phyloP scores from a whole-genome alignment of 2,888 invertebrate species.

The Apamea monoglypha region DNA sequence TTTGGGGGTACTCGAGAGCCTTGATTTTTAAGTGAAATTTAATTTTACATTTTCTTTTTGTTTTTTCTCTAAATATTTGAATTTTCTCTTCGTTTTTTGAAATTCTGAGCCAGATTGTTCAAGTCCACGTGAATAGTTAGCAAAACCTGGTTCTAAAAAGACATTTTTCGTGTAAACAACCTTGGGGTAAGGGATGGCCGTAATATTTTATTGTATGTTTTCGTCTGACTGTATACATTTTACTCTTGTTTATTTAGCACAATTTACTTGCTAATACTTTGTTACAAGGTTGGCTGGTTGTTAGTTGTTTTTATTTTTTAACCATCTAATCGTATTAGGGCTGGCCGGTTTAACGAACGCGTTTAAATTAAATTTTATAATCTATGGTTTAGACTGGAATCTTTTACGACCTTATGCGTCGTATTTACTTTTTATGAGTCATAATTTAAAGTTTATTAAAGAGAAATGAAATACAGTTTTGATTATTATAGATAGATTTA shows the following conservation, averaged over 20 bases:
- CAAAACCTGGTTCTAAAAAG: conserved; percentile 39
- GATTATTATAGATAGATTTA: too few species aligned
- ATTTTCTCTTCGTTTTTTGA: neutral
- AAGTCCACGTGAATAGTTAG: neutral
- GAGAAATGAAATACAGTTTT: conserved; percentile 13
- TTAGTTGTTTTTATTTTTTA: conserved; percentile 18
- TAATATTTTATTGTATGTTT: conserved; percentile 56
- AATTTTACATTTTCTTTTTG: conserved; percentile 2
- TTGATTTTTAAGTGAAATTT: conserved; percentile 31
- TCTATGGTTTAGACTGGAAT: conserved; percentile 22
- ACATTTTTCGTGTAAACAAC: conserved; percentile 28
- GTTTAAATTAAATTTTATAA: conserved; percentile 36
- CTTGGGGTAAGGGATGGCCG: conserved; percentile 37
- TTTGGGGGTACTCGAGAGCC: conserved; percentile 10
- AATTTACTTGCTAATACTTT: conserved; percentile 42
- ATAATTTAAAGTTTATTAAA: conserved; percentile 20
- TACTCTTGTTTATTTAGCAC: conserved; percentile 43
- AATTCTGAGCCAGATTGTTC: conserved; percentile 6
- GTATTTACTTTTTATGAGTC: conserved; percentile 13
- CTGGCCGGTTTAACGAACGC: conserved; percentile 10
- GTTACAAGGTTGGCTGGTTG: conserved; percentile 32
- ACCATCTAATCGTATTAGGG: conserved; percentile 17
- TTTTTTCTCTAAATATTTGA: neutral
- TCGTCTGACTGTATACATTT: conserved; percentile 36
- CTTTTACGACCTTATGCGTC: conserved; percentile 24